Conservation (phyloP, 2,797 vertebrate genomes). For the Lemur catta region DNA sequence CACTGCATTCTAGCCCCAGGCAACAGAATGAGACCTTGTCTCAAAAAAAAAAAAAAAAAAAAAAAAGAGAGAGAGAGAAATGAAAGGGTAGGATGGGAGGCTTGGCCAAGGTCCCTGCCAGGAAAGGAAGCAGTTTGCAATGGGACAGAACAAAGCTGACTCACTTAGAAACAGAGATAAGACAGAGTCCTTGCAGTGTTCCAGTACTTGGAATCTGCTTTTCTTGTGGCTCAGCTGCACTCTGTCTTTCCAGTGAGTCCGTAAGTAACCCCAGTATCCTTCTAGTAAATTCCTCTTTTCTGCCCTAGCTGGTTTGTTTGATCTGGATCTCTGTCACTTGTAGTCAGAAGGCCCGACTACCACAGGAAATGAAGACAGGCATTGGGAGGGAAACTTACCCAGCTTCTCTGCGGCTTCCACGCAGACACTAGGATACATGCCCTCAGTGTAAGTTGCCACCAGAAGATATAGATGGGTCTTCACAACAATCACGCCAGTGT, state of each 20-base stretch:
- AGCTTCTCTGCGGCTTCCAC: slow-evolving; percentile 88
- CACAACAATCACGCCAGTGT: slow-evolving; percentile 82
- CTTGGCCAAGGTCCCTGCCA: not conserved
- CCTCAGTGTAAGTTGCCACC: slow-evolving; percentile 82
- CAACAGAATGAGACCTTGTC: no score
- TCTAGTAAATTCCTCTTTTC: not conserved
- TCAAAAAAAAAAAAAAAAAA: no score
- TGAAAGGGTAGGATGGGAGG: not conserved
- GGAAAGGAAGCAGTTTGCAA: not conserved
- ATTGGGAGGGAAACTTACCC: slow-evolving; percentile 75
- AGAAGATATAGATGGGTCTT: slow-evolving; percentile 84
- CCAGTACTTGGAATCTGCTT: not conserved
- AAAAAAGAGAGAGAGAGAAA: not conserved
- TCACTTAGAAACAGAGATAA: not conserved
- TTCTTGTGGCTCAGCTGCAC: not conserved
- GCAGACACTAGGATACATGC: slow-evolving; percentile 87
- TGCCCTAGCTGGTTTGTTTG: not conserved
- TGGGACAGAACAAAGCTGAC: not conserved
- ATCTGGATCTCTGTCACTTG: not conserved
- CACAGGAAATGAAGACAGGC: not conserved
- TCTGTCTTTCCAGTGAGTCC: not conserved
- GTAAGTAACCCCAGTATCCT: not conserved
- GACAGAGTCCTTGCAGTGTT: not conserved
- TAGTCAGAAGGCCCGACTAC: not conserved
- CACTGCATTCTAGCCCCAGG: no score